Evolutionary conservation across 1,140 invertebrate species (phyloP), one percentile per base, ranked within the genome.

Genomic region (Hermetia illucens): DNA sequence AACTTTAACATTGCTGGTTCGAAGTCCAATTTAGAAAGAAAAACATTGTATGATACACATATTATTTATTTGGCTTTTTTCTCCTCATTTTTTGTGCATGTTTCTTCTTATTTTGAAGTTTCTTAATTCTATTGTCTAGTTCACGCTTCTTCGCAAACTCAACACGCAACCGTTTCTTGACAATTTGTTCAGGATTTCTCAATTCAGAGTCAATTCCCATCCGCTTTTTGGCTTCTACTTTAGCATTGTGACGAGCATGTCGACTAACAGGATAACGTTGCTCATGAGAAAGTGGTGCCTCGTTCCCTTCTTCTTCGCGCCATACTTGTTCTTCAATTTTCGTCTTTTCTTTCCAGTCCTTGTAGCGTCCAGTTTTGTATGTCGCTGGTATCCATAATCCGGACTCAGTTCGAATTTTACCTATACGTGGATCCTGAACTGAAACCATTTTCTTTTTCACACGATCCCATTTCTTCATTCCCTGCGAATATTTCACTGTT

Each of bases 391-490:
- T 92, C 77, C 87, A 88, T 1, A 73, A 76, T 8, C 94, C 94
- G 38, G 87, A 91, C 64, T 98, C 94, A 3, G 93, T 96, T 44
- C 78, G 79, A 44, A 98, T 94, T 64, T 88, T 91, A 33, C 77
- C 79, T 15, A 66, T 61, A 43, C 75, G 75, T 2, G 62, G 53
- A 53, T 79, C 68, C 61, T 77, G 72, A 6, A 74, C 62, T 12
- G 71, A 68, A n/a, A 94, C 72, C 75, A 89, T 92, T 62, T 87
- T 91, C 69, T 93, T 94, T 58, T 81, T 78, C 57, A 91, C 91
- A 10, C 83, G 72, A 67, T 94, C 89, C 90, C 88, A 92, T 53
- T 73, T 77, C 48, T 78, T 70, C 16, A 71, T 55, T 22, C 72
- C 65, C 1, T 64, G 65, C 35, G 72, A 71, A 24, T 69, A 61